Base-by-base conservation (phyloP, 2,888 invertebrate species). In the Eurytoma californica region DNA sequence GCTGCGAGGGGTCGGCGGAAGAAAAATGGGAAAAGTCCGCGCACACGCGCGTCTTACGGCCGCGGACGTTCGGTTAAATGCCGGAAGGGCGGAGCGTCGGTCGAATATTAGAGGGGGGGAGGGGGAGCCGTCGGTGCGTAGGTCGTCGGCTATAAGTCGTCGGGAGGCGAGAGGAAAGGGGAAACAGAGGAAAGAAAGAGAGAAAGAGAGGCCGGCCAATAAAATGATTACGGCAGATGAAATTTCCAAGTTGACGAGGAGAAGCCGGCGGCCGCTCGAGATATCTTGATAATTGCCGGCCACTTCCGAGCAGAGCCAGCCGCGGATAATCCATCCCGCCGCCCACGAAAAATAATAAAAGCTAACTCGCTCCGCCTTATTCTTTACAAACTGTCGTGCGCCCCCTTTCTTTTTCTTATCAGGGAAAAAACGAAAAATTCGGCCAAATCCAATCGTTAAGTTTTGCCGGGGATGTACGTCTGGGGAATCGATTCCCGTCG, bases 281-380 rank as follows among this genome's bases (percentile, higher is more conserved):
- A 86, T 85, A 84, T 87, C 87, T 88, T 88, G 88, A 89, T 89
- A 89, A 89, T 89, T 89, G 89, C 88, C 87, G 88, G 87, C 86
- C 86, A 88, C 87, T 88, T 87, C 85, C 87, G 86, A 39, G 39
- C 3, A 7, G 4, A 7, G 4, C 39, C 7, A 7, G 39, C 39
- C 39, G 39, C 39, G 5, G 39, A 39, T 39, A 39, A 39, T 39
- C 39, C 39, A 39, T 7, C 39, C 39, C 39, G 39, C 7, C 39
- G 39, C 39, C 39, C 39, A 39, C 39, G 39, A 39, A 39, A 24
- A 39, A 39, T 39, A 39, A 39, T 39, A 39, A 39, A 39, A 39
- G 39, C 39, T 7, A 39, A 39, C 39, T 39, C 39, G 39, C 39
- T 39, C 39, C 39, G 4, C 7, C 24, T 39, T 39, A 4, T 39